These are phyloP conservation scores for Lepidocyrtoides sp. DNA, from an alignment of 2,888 invertebrate genomes.

Conservation along the genomic window DNA sequence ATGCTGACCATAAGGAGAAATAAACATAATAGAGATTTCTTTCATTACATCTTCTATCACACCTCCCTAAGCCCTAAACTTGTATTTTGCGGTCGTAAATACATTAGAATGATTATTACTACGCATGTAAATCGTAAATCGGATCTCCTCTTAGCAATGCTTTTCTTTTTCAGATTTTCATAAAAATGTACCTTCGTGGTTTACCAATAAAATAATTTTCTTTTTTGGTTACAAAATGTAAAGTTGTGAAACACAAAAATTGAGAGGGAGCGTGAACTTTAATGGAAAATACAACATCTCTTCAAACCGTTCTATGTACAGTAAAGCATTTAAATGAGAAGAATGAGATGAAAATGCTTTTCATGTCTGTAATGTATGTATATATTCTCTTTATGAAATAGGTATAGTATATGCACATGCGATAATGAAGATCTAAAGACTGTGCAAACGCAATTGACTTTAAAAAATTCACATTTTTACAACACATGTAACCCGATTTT, in stretches of 20 bases:
- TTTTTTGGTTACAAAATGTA: neutral
- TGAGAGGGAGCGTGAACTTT: neutral
- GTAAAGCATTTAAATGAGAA: too few relatives aligned
- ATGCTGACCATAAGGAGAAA: too few relatives aligned
- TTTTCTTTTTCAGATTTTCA: neutral
- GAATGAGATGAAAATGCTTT: too few relatives aligned
- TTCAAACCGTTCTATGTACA: too few relatives aligned
- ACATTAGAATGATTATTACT: neutral
- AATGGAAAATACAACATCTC: neutral
- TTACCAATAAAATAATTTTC: constrained; percentile 35
- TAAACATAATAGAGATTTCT: neutral
- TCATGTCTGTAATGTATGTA: too few relatives aligned
- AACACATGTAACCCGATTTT: too few relatives aligned
- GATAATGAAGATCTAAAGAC: too few relatives aligned
- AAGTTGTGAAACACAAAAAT: neutral
- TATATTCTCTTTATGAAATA: too few relatives aligned
- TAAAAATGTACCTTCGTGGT: constrained; percentile 16
- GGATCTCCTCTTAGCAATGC: too few relatives aligned
- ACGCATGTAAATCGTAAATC: neutral
- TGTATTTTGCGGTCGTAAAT: neutral
- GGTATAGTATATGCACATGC: too few relatives aligned
- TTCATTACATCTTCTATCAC: neutral
- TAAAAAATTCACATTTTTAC: too few relatives aligned
- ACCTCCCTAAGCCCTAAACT: neutral
- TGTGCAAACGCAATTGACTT: too few relatives aligned